Percentiles rank a stretch among this genome's conserved stretches.
Conservation (phyloP, 2,113 vertebrate species). For the Conger conger region DNA sequence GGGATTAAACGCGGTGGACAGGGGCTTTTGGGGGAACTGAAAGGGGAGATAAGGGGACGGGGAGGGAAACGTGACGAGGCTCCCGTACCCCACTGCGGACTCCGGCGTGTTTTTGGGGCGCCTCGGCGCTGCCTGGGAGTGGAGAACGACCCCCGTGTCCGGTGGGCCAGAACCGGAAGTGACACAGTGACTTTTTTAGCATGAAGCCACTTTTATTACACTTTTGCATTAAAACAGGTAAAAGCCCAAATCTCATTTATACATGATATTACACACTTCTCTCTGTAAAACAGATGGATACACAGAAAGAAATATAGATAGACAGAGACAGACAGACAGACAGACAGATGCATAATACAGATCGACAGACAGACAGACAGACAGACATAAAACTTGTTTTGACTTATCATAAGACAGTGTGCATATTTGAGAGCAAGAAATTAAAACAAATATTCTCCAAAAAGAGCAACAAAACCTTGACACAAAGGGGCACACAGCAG, state of each 20-base stretch:
- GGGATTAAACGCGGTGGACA: slow-evolving; percentile 57
- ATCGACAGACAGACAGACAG: no score
- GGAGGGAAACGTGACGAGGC: neutral
- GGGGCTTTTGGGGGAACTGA: neutral
- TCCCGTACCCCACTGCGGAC: neutral
- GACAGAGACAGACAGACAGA: no score
- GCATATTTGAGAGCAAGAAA: neutral
- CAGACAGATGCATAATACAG: no score
- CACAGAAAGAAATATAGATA: no score
- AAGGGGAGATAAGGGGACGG: neutral
- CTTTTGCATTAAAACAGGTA: neutral
- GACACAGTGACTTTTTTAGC: neutral
- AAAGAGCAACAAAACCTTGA: no score
- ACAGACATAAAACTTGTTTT: neutral
- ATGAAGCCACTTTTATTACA: neutral
- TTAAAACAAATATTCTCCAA: no score
- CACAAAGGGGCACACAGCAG: no score
- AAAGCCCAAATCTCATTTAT: neutral
- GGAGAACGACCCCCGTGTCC: neutral
- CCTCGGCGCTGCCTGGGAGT: neutral
- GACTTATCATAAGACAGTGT: neutral
- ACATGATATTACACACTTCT: neutral
- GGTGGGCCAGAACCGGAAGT: neutral
- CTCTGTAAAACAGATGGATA: neutral
- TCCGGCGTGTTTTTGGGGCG: neutral